Evolutionary conservation across 2,113 vertebrate genomes (phyloP), one percentile per base, ranked within the genome.

Genomic region (Osmerus mordax): DNA sequence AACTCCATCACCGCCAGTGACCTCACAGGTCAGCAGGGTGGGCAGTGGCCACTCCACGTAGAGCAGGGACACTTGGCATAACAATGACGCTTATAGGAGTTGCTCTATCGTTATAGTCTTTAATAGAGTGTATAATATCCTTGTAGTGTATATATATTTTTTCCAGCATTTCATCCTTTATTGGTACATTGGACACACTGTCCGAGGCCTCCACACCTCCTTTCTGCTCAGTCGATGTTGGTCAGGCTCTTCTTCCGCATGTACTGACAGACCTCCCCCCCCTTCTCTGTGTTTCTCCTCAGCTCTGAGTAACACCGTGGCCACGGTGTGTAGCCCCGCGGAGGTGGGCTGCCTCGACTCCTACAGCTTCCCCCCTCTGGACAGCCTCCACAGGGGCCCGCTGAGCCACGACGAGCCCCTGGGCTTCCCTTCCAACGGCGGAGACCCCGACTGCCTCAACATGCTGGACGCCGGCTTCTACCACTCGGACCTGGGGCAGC

Each of bases 401-500:
- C 90, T 95, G 67, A 95, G 87, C 87, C 96, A 96, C 1, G 95
- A 96, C 63, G 96, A 98, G 78, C 88, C 96, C 79, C 93, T 99
- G 4, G 91, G 91, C 65, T 94, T 95, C 87, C 91, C 94, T 52
- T 90, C 91, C 72, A 96, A 92, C 29, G 96, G 96, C 28, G 94
- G 94, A 18, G 96, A 98, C 88, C 90, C 91, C 65, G 94, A 95
- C 91, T 97, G 96, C 90, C 95, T 96, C 88, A 95, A 96, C 89
- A 94, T 99, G 92, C 94, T 99, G n/a, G 97, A 98, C 80, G 94
- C 95, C 56, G 95, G 95, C 71, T 98, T 98, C 90, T 99, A 99
- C 89, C 96, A 94, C 71, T 95, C 96, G 0, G 96, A 99, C 62
- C 78, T 98, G 78, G 93, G 94, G 81, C 92, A 84, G 78, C 85